phyloP scores from a whole-genome alignment of 1,140 invertebrate species.

The Whitmania pigra region DNA sequence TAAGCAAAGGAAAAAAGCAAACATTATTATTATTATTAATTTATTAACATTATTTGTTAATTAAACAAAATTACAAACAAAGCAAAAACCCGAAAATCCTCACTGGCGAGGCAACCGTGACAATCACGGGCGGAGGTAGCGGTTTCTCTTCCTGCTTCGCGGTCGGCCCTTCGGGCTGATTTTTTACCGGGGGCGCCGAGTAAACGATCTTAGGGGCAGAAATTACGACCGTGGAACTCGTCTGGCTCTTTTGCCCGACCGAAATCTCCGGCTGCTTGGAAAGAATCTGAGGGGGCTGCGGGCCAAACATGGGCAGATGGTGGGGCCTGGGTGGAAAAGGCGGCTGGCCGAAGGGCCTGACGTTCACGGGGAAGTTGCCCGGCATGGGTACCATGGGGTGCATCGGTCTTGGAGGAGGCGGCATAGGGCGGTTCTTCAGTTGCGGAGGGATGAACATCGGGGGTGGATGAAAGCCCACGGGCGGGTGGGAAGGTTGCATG shows the following conservation, averaged over 20 bases:
- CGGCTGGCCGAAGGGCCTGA: too few species aligned
- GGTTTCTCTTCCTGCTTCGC: neutral
- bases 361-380: too few species aligned
- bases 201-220: conserved; percentile 5
- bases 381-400: neutral
- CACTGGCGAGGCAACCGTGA: too few species aligned
- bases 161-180: neutral
- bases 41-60: too few species aligned
- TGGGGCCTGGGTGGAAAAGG: too few species aligned
- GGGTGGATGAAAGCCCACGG: neutral
- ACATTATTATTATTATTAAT: too few species aligned
- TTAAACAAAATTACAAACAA: neutral
- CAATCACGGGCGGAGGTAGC: neutral
- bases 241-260: neutral
- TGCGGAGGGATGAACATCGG: conserved; percentile 7
- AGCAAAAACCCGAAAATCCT: neutral
- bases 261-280: too few species aligned
- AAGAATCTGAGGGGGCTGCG: too few species aligned
- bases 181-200: neutral
- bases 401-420: neutral
- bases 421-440: neutral
- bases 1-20: too few species aligned
- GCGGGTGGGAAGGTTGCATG: too few species aligned
- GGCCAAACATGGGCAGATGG: too few species aligned
- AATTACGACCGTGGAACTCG: neutral